Evolutionary conservation across 2,113 vertebrate genomes (phyloP).

Genomic region (Vanacampus margaritifer): DNA sequence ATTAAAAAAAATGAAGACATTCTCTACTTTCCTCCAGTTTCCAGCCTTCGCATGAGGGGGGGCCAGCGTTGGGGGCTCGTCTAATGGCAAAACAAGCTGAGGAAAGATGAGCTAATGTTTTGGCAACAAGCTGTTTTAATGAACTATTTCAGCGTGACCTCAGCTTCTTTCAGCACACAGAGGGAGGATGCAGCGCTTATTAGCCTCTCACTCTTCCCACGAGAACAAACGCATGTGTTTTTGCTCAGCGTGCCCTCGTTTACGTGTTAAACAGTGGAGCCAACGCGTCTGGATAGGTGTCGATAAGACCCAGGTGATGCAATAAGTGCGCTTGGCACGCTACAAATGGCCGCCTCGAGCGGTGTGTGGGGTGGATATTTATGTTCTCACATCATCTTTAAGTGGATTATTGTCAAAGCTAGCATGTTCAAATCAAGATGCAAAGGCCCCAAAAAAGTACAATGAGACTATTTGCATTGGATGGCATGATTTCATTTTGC

Average conservation of each 20-base stretch:
- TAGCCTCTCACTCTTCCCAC: constrained; percentile 26
- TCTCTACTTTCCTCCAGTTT: constrained; percentile 14
- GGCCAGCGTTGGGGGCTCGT: constrained; percentile 21
- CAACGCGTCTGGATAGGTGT: constrained; percentile 36
- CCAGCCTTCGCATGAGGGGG: constrained; percentile 7
- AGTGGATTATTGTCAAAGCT: background rate
- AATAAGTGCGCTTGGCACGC: constrained; percentile 6
- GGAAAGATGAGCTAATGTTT: constrained; percentile 57
- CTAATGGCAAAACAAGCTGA: constrained; percentile 56
- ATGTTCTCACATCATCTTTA: background rate
- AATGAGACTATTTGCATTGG: background rate
- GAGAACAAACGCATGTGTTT: constrained; percentile 34
- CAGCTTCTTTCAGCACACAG: constrained; percentile 25
- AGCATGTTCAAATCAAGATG: background rate
- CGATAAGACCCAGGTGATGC: constrained; percentile 31
- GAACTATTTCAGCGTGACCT: constrained; percentile 52
- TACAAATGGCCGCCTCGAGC: background rate
- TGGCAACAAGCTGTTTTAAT: constrained; percentile 58
- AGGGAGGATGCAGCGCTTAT: constrained; percentile 33
- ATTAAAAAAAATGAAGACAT: background rate
- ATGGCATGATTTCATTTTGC: background rate
- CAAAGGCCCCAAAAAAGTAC: background rate
- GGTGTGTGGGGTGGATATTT: background rate
- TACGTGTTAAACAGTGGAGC: constrained; percentile 21
- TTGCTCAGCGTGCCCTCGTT: constrained; percentile 14